These are phyloP conservation scores for Drosophila willistoni DNA, from an alignment of 1,140 invertebrate species.

Conservation along the genomic window DNA sequence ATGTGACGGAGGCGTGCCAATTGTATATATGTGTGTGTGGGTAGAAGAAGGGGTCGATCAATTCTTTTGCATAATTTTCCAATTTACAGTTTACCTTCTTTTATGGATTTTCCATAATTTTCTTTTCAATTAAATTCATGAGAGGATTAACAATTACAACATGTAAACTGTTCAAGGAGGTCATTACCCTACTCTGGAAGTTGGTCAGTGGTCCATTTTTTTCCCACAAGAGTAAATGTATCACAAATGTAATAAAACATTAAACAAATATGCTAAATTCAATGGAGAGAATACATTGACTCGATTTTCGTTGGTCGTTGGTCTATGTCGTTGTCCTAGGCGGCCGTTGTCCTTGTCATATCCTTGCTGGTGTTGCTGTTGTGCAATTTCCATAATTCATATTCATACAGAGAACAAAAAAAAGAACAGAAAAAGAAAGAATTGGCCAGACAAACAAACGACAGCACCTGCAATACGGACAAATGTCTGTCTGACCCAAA, in stretches of 20 bases:
- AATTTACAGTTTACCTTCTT: conserved; percentile 29
- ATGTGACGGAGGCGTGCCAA: conserved; percentile 54
- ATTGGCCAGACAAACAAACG: conserved; percentile 65
- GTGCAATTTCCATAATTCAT: conserved; percentile 82
- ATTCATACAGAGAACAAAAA: conserved; percentile 62
- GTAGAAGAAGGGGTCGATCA: conserved; percentile 24
- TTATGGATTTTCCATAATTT: conserved; percentile 10
- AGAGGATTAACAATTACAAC: conserved; percentile 2
- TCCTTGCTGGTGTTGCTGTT: conserved; percentile 42
- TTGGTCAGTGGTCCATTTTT: conserved; percentile 11
- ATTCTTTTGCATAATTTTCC: conserved; percentile 45
- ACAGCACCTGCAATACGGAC: conserved; percentile 80
- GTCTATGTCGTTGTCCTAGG: conserved; percentile 23
- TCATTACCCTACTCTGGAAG: not conserved
- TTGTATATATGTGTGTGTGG: not conserved
- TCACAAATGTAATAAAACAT: conserved; percentile 25
- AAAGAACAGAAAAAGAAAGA: conserved; percentile 26
- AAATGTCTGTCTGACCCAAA: conserved; percentile 55
- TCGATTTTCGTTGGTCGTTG: conserved; percentile 13
- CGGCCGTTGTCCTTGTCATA: conserved; percentile 59
- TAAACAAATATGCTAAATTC: conserved; percentile 49
- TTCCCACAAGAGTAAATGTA: conserved; percentile 6
- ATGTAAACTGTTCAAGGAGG: not conserved
- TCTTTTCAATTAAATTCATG: conserved; percentile 60
- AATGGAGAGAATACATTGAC: conserved; percentile 33